A percentile compares a stretch with the other conserved stretches of the same genome.
Conservation (phyloP, 2,888 invertebrate species). For the Eustalomyia histrio region DNA sequence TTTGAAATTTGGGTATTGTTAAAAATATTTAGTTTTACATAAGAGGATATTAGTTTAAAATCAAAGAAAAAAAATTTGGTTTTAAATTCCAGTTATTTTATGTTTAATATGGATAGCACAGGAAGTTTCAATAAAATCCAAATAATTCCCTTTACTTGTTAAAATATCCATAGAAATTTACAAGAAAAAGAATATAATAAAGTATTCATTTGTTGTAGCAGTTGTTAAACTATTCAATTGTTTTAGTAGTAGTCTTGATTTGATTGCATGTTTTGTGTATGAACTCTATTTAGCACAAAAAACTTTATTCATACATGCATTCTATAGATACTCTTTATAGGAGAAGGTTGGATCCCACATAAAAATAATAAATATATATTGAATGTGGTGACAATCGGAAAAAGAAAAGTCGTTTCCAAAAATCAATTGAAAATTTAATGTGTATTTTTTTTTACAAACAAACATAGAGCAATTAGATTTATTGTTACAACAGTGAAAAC, state of each 20-base stretch:
- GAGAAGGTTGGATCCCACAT: too few species aligned
- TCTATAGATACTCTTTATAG: too few species aligned
- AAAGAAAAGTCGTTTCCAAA: too few species aligned
- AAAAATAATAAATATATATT: too few species aligned
- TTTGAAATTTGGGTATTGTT: neutral
- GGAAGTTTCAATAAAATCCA: neutral
- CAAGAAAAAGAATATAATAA: neutral
- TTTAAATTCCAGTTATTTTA: neutral
- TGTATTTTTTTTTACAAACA: too few species aligned
- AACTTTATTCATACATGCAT: neutral
- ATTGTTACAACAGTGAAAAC: too few species aligned
- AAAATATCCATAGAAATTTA: conserved; percentile 19
- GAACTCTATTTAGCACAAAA: conserved; percentile 27
- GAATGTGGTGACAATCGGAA: too few species aligned
- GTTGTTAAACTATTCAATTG: too few species aligned
- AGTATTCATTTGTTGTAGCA: conserved; percentile 20
- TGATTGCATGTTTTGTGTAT: conserved; percentile 47
- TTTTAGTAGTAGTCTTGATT: conserved; percentile 46
- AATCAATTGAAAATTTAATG: too few species aligned
- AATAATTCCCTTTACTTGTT: conserved; percentile 9
- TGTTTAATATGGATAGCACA: neutral
- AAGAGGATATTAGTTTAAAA: neutral
- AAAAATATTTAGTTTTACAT: neutral
- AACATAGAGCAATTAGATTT: too few species aligned
- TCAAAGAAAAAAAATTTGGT: conserved; percentile 1